These are phyloP conservation scores for Lepidurus arcticus DNA, from an alignment of 1,140 invertebrate genomes.

Conservation along the genomic window DNA sequence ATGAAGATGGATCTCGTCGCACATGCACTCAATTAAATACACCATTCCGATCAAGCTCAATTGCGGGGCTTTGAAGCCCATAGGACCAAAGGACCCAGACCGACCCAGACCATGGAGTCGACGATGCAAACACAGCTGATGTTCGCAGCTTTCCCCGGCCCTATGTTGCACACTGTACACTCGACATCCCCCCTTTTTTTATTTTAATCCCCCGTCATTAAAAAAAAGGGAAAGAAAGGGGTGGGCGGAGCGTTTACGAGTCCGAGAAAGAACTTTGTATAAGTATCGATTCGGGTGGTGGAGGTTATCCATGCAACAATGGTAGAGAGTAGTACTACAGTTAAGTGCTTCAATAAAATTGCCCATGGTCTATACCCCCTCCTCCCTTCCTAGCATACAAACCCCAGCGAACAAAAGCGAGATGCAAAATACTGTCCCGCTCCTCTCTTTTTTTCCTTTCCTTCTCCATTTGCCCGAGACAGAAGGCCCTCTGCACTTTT, in stretches of 20 bases:
- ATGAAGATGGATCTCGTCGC: neutral
- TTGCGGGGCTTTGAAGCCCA: neutral
- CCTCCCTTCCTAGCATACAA: too few species aligned
- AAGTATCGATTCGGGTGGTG: conserved; percentile 17
- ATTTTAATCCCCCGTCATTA: neutral
- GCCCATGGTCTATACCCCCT: neutral
- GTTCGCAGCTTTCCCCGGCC: neutral
- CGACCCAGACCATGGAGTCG: neutral
- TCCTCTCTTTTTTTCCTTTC: neutral
- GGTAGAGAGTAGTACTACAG: conserved; percentile 6
- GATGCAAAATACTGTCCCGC: neutral
- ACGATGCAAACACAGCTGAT: conserved; percentile 14
- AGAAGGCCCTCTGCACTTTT: neutral
- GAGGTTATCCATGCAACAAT: conserved; percentile 19
- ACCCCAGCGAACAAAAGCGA: neutral
- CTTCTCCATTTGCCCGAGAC: neutral
- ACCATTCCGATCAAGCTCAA: neutral
- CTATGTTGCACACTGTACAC: neutral
- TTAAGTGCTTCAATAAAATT: conserved; percentile 19
- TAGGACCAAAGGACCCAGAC: neutral
- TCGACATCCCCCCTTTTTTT: neutral
- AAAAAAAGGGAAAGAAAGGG: neutral
- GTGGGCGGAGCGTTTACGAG: conserved; percentile 6
- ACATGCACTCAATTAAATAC: neutral
- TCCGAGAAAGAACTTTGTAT: neutral